Evolutionary conservation across 1,140 invertebrate species (phyloP), one percentile per base, ranked within the genome.

Genomic region (Aporrectodea caliginosa): DNA sequence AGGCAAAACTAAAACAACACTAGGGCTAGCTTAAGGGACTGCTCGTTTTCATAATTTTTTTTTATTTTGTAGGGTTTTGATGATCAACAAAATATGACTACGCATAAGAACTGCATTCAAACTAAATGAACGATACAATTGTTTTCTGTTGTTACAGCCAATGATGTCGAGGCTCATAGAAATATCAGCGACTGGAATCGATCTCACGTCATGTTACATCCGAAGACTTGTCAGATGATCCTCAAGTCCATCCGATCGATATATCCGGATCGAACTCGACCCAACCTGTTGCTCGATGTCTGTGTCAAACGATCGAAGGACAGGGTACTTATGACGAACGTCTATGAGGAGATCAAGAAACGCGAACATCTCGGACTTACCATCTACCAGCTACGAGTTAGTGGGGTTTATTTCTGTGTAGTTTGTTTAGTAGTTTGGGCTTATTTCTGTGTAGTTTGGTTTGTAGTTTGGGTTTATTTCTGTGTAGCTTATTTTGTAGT

Each of bases 171-270:
- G 2, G 73, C 73, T 12, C 1, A 33, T 1, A 34, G 34, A 0
- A 74, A 74, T n/a, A 34, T 74, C 22, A 22, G 6, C 16, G 73
- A 30, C 0, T 74, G 73, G 73, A 74, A 74, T n/a, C 1, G 2
- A 12, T 1, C 31, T 34, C 31, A 74, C 73, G 29, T 34, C 29
- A 33, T 34, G 31, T 22, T 74, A 0, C 73, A 74, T n/a, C 73
- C 73, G 31, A 74, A 74, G 16, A 74, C 73, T 6, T 74, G 73
- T n/a, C 1, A 31, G 0, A 31, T 74, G 22, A 31, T 74, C 73
- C 32, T 74, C 2, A 74, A 74, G 34, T 31, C 34, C 27, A 31
- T 74, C n/a, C 1, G 73, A 32, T 30, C 73, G 0, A 33, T 31
- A 1, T 74, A 30, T 31, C 73, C 73, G 0, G 73, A 74, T 14